A percentile compares a stretch with the other conserved stretches of the same genome.
Evolutionary conservation across 2,113 vertebrate species (phyloP).

Genomic region (Cephalophus harveyi): DNA sequence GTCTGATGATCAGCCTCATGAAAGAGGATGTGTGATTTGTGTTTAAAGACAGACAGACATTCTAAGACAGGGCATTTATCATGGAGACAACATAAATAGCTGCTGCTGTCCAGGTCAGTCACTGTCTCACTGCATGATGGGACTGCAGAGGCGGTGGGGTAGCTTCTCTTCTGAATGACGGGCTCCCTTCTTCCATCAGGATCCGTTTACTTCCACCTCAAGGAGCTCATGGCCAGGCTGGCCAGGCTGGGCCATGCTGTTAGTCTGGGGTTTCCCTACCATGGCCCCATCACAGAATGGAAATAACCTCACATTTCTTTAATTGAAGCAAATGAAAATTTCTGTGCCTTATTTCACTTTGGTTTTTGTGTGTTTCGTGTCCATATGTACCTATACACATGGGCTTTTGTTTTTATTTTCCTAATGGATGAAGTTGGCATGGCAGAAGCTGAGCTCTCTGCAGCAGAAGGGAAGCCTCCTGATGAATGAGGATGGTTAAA

Average conservation of each 20-base stretch:
- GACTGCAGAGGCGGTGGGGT: neutral
- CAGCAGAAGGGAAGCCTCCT: constrained; percentile 78
- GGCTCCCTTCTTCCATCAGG: too few species aligned
- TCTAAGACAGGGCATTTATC: neutral
- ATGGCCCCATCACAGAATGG: neutral
- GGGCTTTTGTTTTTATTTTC: constrained; percentile 82
- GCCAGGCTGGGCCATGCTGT: neutral
- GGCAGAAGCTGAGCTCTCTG: constrained; percentile 81
- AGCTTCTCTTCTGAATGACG: neutral
- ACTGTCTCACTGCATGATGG: neutral
- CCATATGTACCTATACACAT: neutral
- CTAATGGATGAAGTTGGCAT: constrained; percentile 81
- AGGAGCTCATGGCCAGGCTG: neutral
- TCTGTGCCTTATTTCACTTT: constrained; percentile 82
- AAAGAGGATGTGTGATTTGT: neutral
- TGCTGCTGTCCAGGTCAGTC: neutral
- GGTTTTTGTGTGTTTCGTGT: neutral
- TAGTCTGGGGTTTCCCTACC: neutral
- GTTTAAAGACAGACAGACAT: neutral
- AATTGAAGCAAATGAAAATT: constrained; percentile 79
- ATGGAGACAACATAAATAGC: neutral
- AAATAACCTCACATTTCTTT: constrained; percentile 56
- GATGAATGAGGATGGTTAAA: constrained; percentile 84
- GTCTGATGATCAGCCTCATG: neutral
- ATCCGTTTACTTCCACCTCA: neutral